Conservation (phyloP, 2,888 invertebrate genomes). For the Thera obeliscata region DNA sequence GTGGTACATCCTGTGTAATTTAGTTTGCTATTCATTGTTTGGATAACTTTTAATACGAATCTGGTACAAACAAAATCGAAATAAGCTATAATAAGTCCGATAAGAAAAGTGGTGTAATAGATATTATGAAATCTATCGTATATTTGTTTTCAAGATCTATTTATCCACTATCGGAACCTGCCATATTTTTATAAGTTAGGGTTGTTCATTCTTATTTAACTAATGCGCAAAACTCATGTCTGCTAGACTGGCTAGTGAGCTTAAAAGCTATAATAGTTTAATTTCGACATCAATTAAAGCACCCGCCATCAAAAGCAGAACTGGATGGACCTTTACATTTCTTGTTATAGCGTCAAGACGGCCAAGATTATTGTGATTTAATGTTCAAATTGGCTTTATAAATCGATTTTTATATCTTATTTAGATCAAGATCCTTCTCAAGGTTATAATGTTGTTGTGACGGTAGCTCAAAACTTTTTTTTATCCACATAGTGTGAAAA, state of each 20-base stretch:
- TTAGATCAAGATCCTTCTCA: no score
- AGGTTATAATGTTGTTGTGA: no score
- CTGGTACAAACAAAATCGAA: no score
- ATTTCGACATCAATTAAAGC: background rate
- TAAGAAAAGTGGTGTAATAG: background rate
- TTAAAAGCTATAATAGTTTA: slow-evolving; percentile 16
- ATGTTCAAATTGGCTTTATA: no score
- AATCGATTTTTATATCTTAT: no score
- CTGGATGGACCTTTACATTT: no score
- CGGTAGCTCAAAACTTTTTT: no score
- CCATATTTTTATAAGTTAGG: background rate
- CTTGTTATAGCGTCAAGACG: no score
- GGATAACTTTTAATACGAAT: background rate
- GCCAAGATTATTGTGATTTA: no score
- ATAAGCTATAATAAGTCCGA: background rate
- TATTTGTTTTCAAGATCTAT: background rate
- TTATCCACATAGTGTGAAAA: no score
- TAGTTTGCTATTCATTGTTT: slow-evolving; percentile 1
- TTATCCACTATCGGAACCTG: background rate
- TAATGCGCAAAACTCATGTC: slow-evolving; percentile 10
- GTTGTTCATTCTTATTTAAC: background rate
- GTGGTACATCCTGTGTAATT: no score
- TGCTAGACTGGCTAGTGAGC: slow-evolving; percentile 41
- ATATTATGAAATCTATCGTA: background rate
- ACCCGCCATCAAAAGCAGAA: background rate